phyloP scores from a whole-genome alignment of 2,113 vertebrate genomes.

The Sitta europaea region DNA sequence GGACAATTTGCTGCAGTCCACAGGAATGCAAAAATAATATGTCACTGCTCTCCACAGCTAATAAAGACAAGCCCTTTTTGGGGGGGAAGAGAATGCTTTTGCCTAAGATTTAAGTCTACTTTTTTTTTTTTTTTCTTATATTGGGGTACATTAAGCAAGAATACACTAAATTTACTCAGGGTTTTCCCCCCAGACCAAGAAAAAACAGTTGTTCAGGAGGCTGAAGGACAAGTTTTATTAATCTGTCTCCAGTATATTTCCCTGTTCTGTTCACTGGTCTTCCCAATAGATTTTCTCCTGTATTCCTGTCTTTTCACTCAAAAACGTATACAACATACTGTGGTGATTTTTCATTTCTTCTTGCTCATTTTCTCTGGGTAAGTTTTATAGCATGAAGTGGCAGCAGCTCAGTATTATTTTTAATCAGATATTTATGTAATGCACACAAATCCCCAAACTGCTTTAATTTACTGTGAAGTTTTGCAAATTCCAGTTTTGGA shows the following conservation, averaged over 20 bases:
- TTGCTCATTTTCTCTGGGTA: neutral
- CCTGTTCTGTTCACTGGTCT: neutral
- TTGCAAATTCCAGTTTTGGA: neutral
- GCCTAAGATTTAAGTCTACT: neutral
- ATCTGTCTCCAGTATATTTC: neutral
- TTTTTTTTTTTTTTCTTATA: neutral
- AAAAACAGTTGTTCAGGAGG: neutral
- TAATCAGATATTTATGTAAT: neutral
- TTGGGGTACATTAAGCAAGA: neutral
- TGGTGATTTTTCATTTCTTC: neutral
- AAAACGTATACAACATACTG: fast-evolving
- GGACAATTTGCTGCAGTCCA: conserved; percentile 33
- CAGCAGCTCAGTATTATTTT: neutral
- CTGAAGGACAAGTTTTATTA: neutral
- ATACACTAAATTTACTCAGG: neutral
- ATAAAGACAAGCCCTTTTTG: neutral
- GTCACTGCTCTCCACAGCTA: neutral
- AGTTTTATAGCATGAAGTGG: neutral
- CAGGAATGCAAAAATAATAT: conserved; percentile 34
- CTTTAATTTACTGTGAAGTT: neutral
- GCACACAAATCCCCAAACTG: neutral
- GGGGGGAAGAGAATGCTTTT: neutral
- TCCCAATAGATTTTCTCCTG: neutral
- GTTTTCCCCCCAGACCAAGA: neutral
- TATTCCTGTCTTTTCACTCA: neutral